Percentiles rank a stretch among this genome's conserved stretches.
phyloP scores from a whole-genome alignment of 2,113 vertebrate genomes.

The Pavo muticus region DNA sequence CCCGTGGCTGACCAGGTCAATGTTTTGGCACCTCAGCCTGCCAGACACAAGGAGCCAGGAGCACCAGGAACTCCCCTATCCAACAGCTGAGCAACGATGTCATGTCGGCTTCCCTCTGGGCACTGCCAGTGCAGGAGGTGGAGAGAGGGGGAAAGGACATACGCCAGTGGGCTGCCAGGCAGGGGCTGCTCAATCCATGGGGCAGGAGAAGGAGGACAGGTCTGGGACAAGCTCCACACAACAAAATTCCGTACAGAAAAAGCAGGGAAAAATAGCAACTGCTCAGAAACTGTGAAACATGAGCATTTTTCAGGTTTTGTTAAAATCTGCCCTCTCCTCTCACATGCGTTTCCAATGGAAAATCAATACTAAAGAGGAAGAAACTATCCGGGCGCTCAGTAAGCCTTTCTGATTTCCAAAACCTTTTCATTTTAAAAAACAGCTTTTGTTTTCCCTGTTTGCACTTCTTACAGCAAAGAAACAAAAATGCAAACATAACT shows the following conservation, averaged over 20 bases:
- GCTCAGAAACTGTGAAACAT: not conserved
- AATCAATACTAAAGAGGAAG: not conserved
- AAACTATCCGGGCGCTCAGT: not conserved
- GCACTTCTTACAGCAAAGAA: not conserved
- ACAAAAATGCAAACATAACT: not conserved
- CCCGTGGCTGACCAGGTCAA: not conserved
- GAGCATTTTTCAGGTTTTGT: not conserved
- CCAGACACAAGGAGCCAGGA: not conserved
- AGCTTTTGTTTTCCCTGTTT: not conserved
- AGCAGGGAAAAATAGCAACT: not conserved
- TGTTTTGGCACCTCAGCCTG: not conserved
- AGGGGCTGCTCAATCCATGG: not conserved
- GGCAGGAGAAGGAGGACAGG: not conserved
- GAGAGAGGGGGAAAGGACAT: not conserved
- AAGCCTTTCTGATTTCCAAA: not conserved
- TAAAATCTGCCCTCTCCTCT: not conserved
- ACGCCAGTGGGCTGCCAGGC: rapidly evolving
- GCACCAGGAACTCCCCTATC: not conserved
- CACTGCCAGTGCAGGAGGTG: not conserved
- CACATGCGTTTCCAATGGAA: not conserved
- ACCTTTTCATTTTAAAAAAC: rapidly evolving
- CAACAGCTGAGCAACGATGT: not conserved
- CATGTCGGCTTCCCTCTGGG: not conserved
- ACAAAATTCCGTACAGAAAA: not conserved
- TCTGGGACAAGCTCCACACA: not conserved